phyloP scores from a whole-genome alignment of 2,797 vertebrate species.

The Naso thynnoides region DNA sequence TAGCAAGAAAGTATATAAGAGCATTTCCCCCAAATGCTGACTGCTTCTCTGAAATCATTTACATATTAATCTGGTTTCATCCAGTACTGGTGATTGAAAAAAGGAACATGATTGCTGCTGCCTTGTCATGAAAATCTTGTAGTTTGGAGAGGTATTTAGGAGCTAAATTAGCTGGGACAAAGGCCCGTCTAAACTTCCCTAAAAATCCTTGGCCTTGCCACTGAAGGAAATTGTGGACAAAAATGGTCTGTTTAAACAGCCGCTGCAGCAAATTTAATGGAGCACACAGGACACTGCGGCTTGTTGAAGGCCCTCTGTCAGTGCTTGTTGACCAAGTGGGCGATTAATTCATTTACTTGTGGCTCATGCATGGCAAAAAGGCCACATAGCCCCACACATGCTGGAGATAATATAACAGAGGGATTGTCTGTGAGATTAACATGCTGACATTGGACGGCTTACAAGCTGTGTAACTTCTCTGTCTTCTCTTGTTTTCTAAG shows the following conservation, averaged over 20 bases:
- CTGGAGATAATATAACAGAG: constrained; percentile 39
- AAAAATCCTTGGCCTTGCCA: neutral
- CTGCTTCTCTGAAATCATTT: neutral
- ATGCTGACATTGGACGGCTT: constrained; percentile 17
- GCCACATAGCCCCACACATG: constrained; percentile 51
- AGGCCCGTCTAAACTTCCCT: constrained; percentile 28
- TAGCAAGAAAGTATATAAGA: neutral
- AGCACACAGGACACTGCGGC: constrained; percentile 19
- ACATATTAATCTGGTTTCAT: neutral
- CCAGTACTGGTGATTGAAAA: neutral
- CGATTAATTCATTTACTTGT: constrained; percentile 34
- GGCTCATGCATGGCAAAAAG: constrained; percentile 62
- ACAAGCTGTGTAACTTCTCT: constrained; percentile 22
- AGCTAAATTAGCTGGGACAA: constrained; percentile 25
- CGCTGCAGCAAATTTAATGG: constrained; percentile 11
- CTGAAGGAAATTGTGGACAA: constrained; percentile 11
- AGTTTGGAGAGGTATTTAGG: neutral
- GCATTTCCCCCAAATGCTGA: neutral
- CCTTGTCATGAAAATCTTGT: constrained; percentile 5
- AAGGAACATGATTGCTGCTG: neutral
- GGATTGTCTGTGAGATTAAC: constrained; percentile 46
- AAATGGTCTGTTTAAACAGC: constrained; percentile 13
- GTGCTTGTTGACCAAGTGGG: constrained; percentile 24
- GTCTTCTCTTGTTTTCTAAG: neutral
- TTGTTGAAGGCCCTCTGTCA: constrained; percentile 3